phyloP scores from a whole-genome alignment of 1,140 invertebrate species.

The Pseudoatta argentina region DNA sequence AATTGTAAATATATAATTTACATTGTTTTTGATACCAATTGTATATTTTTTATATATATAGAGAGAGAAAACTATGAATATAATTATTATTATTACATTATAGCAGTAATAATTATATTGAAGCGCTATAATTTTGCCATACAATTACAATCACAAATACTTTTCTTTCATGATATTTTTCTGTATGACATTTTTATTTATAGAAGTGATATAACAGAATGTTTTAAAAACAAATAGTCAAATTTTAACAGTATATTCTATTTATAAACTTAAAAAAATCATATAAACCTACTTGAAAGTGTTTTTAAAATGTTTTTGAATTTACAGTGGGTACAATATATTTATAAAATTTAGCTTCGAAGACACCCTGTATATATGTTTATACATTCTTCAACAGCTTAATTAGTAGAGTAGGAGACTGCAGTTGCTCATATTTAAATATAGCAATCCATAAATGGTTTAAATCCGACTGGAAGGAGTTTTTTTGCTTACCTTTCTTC shows the following conservation, averaged over 20 bases:
- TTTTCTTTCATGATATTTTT: too few relatives aligned
- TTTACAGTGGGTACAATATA: neutral
- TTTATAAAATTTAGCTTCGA: neutral
- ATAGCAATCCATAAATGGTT: slow-evolving; percentile 80
- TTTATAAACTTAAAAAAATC: neutral
- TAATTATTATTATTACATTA: too few relatives aligned
- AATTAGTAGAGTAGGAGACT: neutral
- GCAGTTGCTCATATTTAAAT: neutral
- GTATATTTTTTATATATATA: too few relatives aligned
- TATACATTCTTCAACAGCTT: neutral
- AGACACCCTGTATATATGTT: neutral
- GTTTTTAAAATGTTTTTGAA: neutral
- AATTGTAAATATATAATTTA: too few relatives aligned
- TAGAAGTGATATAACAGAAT: neutral
- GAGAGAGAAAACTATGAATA: too few relatives aligned
- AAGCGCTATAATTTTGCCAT: too few relatives aligned
- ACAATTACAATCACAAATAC: too few relatives aligned
- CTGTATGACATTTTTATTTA: neutral
- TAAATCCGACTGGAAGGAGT: slow-evolving; percentile 80
- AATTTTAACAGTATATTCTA: neutral
- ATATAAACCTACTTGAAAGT: neutral
- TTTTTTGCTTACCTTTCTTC: slow-evolving; percentile 60
- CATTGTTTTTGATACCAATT: too few relatives aligned
- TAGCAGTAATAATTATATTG: too few relatives aligned
- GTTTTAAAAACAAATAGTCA: neutral